These are phyloP conservation scores for Brotula barbata DNA, from an alignment of 2,797 vertebrate species.

Conservation along the genomic window DNA sequence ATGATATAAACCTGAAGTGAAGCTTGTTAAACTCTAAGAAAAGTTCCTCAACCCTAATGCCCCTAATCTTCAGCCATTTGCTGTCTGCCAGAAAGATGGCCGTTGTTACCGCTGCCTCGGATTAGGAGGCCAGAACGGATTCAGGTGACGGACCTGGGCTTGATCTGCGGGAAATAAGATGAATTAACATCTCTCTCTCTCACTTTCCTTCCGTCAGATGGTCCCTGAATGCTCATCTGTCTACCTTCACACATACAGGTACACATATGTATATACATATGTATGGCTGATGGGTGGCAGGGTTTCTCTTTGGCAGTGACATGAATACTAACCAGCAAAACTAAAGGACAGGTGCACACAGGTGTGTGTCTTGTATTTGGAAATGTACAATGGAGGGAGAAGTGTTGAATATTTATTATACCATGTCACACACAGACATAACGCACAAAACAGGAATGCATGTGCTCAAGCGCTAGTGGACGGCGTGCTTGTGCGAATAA, in stretches of 20 bases:
- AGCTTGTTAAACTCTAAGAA: slow-evolving; percentile 74
- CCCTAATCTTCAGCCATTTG: slow-evolving; percentile 77
- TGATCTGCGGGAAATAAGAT: slow-evolving; percentile 18
- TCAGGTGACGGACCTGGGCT: slow-evolving; percentile 37
- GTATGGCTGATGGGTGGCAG: slow-evolving; percentile 7
- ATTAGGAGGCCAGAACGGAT: slow-evolving; percentile 42
- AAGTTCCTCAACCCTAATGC: slow-evolving; percentile 73
- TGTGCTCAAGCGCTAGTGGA: background rate
- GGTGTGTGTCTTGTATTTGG: slow-evolving; percentile 7
- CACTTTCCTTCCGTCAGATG: background rate
- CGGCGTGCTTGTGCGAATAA: background rate
- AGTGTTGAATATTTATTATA: slow-evolving; percentile 1
- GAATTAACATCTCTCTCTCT: background rate
- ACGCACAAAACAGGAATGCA: background rate
- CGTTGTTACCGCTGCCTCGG: slow-evolving; percentile 44
- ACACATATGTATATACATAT: background rate
- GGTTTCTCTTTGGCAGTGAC: slow-evolving; percentile 12
- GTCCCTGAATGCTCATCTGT: slow-evolving; percentile 1
- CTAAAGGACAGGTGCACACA: background rate
- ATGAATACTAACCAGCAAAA: slow-evolving; percentile 28
- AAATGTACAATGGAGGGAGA: slow-evolving; percentile 7
- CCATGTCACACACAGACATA: background rate
- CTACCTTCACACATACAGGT: slow-evolving; percentile 5
- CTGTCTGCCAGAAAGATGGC: slow-evolving; percentile 58
- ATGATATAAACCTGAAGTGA: slow-evolving; percentile 70